Evolutionary conservation across 2,797 vertebrate genomes (phyloP).

Genomic region (Sandelia bainsii): DNA sequence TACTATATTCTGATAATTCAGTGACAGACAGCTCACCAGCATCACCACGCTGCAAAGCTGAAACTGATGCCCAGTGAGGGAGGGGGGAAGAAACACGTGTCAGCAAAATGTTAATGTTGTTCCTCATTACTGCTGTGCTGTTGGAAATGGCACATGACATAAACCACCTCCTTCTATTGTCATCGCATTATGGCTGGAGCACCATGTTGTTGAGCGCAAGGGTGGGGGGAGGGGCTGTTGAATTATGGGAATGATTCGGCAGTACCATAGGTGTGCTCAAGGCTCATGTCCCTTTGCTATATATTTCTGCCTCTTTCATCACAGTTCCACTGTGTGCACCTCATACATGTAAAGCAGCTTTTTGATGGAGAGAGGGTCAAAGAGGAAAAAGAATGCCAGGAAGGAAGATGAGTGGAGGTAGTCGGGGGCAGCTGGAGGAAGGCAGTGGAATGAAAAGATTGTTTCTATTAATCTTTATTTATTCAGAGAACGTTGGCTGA

Average conservation of each 20-base stretch:
- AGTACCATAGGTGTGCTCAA: slow-evolving; percentile 62
- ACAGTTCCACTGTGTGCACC: slow-evolving; percentile 39
- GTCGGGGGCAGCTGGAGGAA: slow-evolving; percentile 12
- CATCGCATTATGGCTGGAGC: slow-evolving; percentile 39
- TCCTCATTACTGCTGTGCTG: slow-evolving; percentile 71
- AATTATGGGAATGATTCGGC: slow-evolving; percentile 64
- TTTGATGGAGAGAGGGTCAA: slow-evolving; percentile 47
- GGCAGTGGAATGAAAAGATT: slow-evolving; percentile 34
- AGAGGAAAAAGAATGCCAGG: slow-evolving; percentile 23
- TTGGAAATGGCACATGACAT: slow-evolving; percentile 76
- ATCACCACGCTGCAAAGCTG: slow-evolving; percentile 32
- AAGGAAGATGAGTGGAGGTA: slow-evolving; percentile 32
- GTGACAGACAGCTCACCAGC: slow-evolving; percentile 38
- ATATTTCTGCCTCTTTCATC: slow-evolving; percentile 78
- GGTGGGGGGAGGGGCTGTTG: slow-evolving; percentile 31
- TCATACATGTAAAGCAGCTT: slow-evolving; percentile 67
- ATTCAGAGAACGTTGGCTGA: slow-evolving; percentile 34
- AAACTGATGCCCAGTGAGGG: slow-evolving; percentile 39
- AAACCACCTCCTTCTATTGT: slow-evolving; percentile 68
- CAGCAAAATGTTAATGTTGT: slow-evolving; percentile 85
- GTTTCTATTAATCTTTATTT: slow-evolving; percentile 65
- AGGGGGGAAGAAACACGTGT: slow-evolving; percentile 57
- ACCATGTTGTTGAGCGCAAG: slow-evolving; percentile 23
- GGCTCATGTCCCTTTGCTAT: slow-evolving; percentile 58
- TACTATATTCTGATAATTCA: slow-evolving; percentile 3